phyloP scores from a whole-genome alignment of 2,113 vertebrate genomes.

The Jaculus jaculus region DNA sequence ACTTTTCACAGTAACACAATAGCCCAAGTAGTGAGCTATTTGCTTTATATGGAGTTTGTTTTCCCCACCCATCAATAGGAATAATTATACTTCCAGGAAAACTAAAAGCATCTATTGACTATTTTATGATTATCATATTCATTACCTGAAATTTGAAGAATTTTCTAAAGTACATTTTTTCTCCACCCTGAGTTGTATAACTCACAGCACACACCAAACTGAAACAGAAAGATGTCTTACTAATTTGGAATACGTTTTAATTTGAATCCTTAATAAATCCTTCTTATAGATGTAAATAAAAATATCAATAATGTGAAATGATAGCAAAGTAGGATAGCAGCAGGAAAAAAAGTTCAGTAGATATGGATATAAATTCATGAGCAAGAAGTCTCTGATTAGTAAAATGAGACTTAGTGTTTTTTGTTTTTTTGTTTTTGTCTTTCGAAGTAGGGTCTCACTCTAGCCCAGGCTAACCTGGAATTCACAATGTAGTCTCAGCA shows the following conservation, averaged over 20 bases:
- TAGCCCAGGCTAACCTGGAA: no score
- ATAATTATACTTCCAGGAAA: background rate
- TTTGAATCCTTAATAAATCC: constrained; percentile 49
- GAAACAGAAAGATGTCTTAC: constrained; percentile 78
- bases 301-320: background rate
- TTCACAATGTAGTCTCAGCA: no score
- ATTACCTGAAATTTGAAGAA: constrained; percentile 99
- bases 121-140: constrained; percentile 12
- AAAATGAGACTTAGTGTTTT: background rate
- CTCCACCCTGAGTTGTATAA: constrained; percentile 95
- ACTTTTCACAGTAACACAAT: background rate
- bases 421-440: no score
- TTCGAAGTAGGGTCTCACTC: no score
- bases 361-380: background rate
- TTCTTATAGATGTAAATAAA: background rate
- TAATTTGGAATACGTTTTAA: constrained; percentile 46
- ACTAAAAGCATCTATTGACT: background rate
- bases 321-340: background rate
- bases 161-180: constrained; percentile 99
- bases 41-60: constrained; percentile 22
- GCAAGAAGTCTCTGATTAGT: constrained; percentile 34
- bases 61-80: background rate
- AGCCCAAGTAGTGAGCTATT: background rate
- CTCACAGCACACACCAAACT: constrained; percentile 99
- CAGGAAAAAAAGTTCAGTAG: background rate